These are phyloP conservation scores for Channa argus DNA, from an alignment of 2,113 vertebrate species.

Conservation along the genomic window DNA sequence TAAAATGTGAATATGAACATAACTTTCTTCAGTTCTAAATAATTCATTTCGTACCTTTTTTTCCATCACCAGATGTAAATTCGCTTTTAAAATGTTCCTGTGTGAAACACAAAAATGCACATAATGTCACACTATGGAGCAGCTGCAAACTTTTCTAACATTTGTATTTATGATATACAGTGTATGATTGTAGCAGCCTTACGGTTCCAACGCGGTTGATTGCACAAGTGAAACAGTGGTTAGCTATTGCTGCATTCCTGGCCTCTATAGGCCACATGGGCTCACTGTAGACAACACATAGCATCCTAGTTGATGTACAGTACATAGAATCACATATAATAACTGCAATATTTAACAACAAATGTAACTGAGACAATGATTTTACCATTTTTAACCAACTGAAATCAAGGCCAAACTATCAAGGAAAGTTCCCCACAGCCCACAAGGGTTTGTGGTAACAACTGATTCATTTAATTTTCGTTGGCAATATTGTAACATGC, in stretches of 20 bases:
- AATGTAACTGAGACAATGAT: background rate
- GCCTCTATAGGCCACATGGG: slow-evolving; percentile 96
- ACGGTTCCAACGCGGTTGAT: slow-evolving; percentile 97
- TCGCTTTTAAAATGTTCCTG: slow-evolving; percentile 93
- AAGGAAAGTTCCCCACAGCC: too few species aligned
- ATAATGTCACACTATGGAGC: too few species aligned
- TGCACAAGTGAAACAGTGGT: slow-evolving; percentile 95
- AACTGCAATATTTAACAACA: background rate
- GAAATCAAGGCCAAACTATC: too few species aligned
- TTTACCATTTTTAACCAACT: too few species aligned
- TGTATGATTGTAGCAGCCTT: slow-evolving; percentile 43
- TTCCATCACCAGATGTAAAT: slow-evolving; percentile 96
- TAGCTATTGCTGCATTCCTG: slow-evolving; percentile 95
- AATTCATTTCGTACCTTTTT: slow-evolving; percentile 83
- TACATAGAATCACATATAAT: background rate
- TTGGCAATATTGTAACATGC: too few species aligned
- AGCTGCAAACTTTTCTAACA: background rate
- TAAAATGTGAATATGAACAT: too few species aligned
- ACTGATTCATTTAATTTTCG: background rate
- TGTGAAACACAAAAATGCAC: slow-evolving; percentile 34
- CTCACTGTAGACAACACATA: slow-evolving; percentile 83
- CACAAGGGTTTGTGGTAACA: too few species aligned
- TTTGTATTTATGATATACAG: too few species aligned
- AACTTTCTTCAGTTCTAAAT: background rate
- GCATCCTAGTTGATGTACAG: background rate